phyloP scores from a whole-genome alignment of 2,888 invertebrate species.

The Stenchaetothrips biformis region DNA sequence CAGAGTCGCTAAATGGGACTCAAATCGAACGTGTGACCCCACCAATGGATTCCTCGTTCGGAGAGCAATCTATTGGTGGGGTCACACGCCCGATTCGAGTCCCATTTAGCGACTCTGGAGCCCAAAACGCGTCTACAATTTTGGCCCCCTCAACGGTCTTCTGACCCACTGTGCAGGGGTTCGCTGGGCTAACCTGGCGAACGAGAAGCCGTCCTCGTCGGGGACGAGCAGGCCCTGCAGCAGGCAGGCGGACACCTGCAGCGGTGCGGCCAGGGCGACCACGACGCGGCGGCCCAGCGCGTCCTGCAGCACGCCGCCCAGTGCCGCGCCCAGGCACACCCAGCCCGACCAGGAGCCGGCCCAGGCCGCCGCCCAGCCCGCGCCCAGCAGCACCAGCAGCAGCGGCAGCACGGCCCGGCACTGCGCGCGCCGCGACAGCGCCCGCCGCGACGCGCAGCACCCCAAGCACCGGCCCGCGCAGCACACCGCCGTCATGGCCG shows the following conservation, averaged over 20 bases:
- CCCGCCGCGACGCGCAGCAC: slow-evolving; percentile 1
- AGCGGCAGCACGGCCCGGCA: not conserved
- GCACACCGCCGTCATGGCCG: slow-evolving; percentile 9
- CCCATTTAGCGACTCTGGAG: too few relatives aligned
- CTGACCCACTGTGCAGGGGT: not conserved
- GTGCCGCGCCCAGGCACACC: not conserved
- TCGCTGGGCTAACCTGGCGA: not conserved
- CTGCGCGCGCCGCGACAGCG: not conserved
- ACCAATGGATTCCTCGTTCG: too few relatives aligned
- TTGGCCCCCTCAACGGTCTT: too few relatives aligned
- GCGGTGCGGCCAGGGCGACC: not conserved
- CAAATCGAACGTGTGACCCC: too few relatives aligned
- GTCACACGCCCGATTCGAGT: too few relatives aligned
- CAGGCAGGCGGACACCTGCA: not conserved
- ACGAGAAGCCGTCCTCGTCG: not conserved
- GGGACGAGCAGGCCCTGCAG: not conserved
- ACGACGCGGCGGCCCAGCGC: not conserved
- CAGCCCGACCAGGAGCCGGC: not conserved
- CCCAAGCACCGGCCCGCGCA: not conserved
- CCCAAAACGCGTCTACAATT: too few relatives aligned
- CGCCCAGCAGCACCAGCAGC: slow-evolving; percentile 17
- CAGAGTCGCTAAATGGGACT: too few relatives aligned
- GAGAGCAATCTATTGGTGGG: too few relatives aligned
- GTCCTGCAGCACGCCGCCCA: not conserved
- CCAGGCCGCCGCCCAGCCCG: not conserved